Evolutionary conservation across 2,797 vertebrate genomes (phyloP).

Genomic region (Hydrolagus colliei): DNA sequence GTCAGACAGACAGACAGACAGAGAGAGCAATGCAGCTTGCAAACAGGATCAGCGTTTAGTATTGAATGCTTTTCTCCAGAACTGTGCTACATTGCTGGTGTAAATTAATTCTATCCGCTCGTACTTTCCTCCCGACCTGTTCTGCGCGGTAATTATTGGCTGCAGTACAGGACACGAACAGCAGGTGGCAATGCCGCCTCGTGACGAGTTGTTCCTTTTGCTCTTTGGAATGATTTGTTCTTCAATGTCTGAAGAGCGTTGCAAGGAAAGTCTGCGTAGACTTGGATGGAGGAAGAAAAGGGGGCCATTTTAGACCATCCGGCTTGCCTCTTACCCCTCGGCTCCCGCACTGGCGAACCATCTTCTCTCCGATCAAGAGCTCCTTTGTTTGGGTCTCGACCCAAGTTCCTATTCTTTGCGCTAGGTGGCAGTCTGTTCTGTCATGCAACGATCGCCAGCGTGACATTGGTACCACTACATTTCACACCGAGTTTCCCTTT

Average conservation of each 20-base stretch:
- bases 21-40: neutral
- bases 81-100: neutral
- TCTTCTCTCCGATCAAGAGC: neutral
- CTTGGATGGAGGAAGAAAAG: neutral
- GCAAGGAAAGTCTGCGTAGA: neutral
- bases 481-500: neutral
- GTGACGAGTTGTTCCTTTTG: neutral
- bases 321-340: neutral
- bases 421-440: slow-evolving; percentile 12
- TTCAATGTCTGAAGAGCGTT: neutral
- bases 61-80: neutral
- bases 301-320: neutral
- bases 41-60: neutral
- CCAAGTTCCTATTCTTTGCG: neutral
- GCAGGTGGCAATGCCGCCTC: neutral
- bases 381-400: neutral
- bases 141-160: neutral
- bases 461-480: neutral
- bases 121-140: neutral
- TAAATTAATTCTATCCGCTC: too few relatives aligned
- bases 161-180: neutral
- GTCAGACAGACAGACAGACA: neutral
- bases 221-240: too few relatives aligned
- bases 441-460: neutral
- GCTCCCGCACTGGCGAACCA: neutral